Evolutionary conservation across 2,888 invertebrate genomes (phyloP).

Genomic region (Chrysomela aeneicollis): DNA sequence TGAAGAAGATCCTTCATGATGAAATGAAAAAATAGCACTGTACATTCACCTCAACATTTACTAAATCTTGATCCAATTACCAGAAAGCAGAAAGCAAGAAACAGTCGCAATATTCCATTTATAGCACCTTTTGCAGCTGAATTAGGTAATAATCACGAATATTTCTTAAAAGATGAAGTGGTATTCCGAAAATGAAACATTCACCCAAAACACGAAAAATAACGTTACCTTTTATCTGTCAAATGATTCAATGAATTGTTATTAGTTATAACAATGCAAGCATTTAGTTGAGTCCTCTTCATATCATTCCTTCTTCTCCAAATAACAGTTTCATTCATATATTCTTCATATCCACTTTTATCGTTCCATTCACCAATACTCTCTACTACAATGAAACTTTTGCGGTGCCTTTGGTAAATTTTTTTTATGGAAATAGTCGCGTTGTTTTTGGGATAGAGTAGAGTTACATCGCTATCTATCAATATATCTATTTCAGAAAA

Average conservation of each 20-base stretch:
- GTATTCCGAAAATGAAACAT: not conserved
- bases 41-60: no score
- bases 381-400: constrained; percentile 45
- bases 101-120: no score
- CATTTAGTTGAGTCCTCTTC: constrained; percentile 61
- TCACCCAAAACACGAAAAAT: not conserved
- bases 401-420: constrained; percentile 47
- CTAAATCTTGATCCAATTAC: no score
- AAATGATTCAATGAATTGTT: constrained; percentile 69
- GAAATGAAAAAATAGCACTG: no score
- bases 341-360: constrained; percentile 30
- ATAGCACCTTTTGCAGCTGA: no score
- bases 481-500: constrained; percentile 52
- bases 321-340: constrained; percentile 38
- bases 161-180: not conserved
- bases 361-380: constrained; percentile 48
- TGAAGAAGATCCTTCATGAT: no score
- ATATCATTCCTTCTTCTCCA: constrained; percentile 63
- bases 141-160: no score
- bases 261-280: constrained; percentile 69
- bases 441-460: constrained; percentile 59
- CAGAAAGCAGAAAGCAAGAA: no score
- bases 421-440: constrained; percentile 36
- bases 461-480: constrained; percentile 64
- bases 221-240: constrained; percentile 66